Conservation (phyloP, 2,797 vertebrate genomes). For the Acomys russatus region DNA sequence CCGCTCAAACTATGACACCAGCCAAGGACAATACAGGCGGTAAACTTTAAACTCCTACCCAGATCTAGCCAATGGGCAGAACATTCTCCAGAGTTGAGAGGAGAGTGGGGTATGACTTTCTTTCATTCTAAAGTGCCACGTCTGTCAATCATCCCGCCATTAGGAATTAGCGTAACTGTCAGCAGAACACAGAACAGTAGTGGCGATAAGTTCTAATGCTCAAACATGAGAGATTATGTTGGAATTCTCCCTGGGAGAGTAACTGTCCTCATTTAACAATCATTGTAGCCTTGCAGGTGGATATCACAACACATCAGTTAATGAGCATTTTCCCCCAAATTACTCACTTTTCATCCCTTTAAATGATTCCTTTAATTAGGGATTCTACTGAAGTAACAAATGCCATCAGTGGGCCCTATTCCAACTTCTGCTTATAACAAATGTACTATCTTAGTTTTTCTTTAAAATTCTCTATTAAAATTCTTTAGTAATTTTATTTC, state of each 20-base stretch:
- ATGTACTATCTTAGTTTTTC: slow-evolving; percentile 44
- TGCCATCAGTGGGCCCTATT: slow-evolving; percentile 33
- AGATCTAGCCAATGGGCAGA: too few species aligned
- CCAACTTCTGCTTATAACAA: slow-evolving; percentile 69
- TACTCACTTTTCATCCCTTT: slow-evolving; percentile 56
- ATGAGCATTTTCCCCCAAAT: slow-evolving; percentile 28
- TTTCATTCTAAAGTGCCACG: slow-evolving; percentile 67
- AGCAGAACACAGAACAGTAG: slow-evolving; percentile 52
- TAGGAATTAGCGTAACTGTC: slow-evolving; percentile 62
- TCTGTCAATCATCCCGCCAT: slow-evolving; percentile 69
- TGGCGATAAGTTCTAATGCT: slow-evolving; percentile 41
- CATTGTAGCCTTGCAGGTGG: slow-evolving; percentile 57
- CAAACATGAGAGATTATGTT: slow-evolving; percentile 59
- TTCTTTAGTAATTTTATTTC: slow-evolving; percentile 52
- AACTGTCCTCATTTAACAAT: slow-evolving; percentile 60
- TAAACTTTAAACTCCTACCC: too few species aligned
- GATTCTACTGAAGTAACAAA: slow-evolving; percentile 55
- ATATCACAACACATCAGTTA: slow-evolving; percentile 55
- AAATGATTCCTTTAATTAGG: slow-evolving; percentile 46
- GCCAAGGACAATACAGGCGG: too few species aligned
- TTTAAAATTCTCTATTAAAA: slow-evolving; percentile 67
- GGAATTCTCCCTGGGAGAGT: slow-evolving; percentile 40
- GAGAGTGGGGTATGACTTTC: too few species aligned
- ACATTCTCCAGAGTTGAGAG: too few species aligned
- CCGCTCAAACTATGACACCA: too few species aligned